Evolutionary conservation across 2,888 invertebrate genomes (phyloP).

Genomic region (Rhimphoctona megacephalus): DNA sequence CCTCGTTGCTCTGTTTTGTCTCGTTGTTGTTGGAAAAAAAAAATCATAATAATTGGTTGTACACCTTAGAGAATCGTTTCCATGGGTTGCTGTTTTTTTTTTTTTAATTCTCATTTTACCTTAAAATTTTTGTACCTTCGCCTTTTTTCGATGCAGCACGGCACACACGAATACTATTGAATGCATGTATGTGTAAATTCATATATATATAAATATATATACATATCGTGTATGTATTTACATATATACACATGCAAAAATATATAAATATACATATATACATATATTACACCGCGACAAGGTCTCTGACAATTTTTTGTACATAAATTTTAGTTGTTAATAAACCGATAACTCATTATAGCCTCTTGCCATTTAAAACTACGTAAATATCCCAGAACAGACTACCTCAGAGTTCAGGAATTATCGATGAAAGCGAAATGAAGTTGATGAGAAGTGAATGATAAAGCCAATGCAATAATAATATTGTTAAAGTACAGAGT

Average conservation of each 20-base stretch:
- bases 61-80: constrained; percentile 43
- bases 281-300: constrained; percentile 70
- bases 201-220: constrained; percentile 43
- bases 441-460: constrained; percentile 77
- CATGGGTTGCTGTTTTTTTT: constrained; percentile 12
- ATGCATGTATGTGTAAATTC: constrained; percentile 47
- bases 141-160: constrained; percentile 32
- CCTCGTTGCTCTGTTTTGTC: constrained; percentile 49
- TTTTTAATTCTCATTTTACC: constrained; percentile 9
- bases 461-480: constrained; percentile 84
- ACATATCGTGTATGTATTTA: constrained; percentile 49
- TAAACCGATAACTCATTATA: constrained; percentile 79
- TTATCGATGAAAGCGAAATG: constrained; percentile 80
- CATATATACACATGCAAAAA: constrained; percentile 51
- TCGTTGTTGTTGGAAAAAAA: constrained; percentile 71
- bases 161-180: constrained; percentile 14
- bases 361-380: constrained; percentile 82
- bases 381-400: constrained; percentile 82
- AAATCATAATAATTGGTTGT: constrained; percentile 44
- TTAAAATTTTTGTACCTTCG: constrained; percentile 23
- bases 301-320: constrained; percentile 70
- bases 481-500: constrained; percentile 76
- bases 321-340: constrained; percentile 71
- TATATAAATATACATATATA: constrained; percentile 55
- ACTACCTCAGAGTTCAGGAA: constrained; percentile 85